A percentile compares a stretch with the other conserved stretches of the same genome.
Evolutionary conservation across 2,113 vertebrate genomes (phyloP).

Genomic region (Ammospiza caudacuta): DNA sequence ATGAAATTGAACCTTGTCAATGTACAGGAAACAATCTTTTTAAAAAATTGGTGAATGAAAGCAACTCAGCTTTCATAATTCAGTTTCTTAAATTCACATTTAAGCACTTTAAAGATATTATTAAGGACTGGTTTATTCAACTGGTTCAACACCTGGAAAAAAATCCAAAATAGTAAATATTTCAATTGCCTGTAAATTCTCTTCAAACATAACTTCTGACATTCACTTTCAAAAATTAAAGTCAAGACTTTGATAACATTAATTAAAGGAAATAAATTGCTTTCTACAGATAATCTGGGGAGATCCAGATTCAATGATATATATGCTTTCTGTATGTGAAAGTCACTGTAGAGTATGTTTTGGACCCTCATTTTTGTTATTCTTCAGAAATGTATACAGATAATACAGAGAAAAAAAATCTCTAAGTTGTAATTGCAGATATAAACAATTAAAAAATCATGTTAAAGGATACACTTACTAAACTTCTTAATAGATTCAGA

Average conservation of each 20-base stretch:
- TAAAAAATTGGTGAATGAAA: background rate
- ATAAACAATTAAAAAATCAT: background rate
- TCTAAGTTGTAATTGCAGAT: background rate
- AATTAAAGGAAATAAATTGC: background rate
- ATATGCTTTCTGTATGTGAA: background rate
- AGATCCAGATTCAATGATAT: background rate
- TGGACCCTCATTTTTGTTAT: background rate
- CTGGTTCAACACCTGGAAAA: background rate
- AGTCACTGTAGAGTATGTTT: background rate
- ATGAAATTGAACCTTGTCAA: background rate
- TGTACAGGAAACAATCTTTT: background rate
- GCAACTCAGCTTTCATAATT: background rate
- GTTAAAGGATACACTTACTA: background rate
- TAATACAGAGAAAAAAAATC: background rate
- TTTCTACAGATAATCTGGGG: background rate
- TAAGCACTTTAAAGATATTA: background rate
- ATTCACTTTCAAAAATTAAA: background rate
- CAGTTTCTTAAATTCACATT: background rate
- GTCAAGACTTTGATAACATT: background rate
- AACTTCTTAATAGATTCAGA: background rate
- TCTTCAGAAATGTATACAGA: background rate
- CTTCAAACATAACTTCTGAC: background rate
- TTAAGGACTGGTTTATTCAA: background rate
- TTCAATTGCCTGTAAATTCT: background rate
- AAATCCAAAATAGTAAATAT: background rate